Percentiles rank a stretch among this genome's conserved stretches.
Conservation (phyloP, 2,888 invertebrate genomes). For the Mimumesa dahlbomi region DNA sequence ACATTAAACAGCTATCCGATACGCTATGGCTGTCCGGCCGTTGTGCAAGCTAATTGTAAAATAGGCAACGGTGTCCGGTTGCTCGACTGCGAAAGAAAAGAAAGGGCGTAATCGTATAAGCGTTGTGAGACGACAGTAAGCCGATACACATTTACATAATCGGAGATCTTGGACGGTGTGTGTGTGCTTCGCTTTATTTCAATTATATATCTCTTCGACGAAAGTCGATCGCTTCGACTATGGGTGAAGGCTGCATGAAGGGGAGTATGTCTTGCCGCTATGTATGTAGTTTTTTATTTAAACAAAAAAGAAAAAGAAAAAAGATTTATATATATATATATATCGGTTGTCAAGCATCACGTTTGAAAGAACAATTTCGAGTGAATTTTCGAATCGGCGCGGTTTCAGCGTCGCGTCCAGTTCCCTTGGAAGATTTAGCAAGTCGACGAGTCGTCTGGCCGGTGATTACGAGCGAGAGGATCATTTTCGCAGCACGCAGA, state of each 20-base stretch:
- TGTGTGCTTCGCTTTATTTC: conserved; percentile 45
- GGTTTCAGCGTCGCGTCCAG: conserved; percentile 86
- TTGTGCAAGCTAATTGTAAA: conserved; percentile 33
- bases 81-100: conserved; percentile 20
- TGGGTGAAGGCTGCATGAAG: conserved; percentile 62
- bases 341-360: too few relatives aligned
- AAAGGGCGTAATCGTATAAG: conserved; percentile 9
- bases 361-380: too few relatives aligned
- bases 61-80: conserved; percentile 26
- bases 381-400: conserved; percentile 59
- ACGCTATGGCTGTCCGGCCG: not conserved
- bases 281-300: conserved; percentile 18
- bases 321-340: too few relatives aligned
- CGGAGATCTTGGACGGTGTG: conserved; percentile 3
- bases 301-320: too few relatives aligned
- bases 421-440: conserved; percentile 91
- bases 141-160: conserved; percentile 39
- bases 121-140: conserved; percentile 34
- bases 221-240: conserved; percentile 42
- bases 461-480: conserved; percentile 83
- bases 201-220: conserved; percentile 20
- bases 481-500: conserved; percentile 86
- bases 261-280: conserved; percentile 36
- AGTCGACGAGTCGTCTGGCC: conserved; percentile 87
- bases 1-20: conserved; percentile 16